Percentiles rank a stretch among this genome's conserved stretches.
Conservation (phyloP, 2,797 vertebrate species). For the Carcharodon carcharias region DNA sequence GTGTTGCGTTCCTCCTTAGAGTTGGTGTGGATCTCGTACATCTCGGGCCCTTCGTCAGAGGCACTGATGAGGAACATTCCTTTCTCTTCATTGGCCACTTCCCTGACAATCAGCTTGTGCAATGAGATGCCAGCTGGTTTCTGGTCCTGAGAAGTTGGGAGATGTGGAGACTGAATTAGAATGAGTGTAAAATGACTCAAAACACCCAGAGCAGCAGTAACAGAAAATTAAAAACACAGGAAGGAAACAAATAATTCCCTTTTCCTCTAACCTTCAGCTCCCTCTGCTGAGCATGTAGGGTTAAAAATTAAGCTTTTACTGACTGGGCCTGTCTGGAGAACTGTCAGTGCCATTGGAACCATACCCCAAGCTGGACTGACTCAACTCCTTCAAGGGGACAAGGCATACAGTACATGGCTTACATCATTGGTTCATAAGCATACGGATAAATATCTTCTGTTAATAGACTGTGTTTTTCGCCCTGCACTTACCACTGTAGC, state of each 20-base stretch:
- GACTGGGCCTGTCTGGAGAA: neutral
- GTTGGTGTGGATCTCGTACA: conserved; percentile 82
- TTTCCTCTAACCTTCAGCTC: neutral
- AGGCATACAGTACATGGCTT: neutral
- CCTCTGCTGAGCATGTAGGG: neutral
- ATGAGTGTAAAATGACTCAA: neutral
- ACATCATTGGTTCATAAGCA: neutral
- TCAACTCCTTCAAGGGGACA: neutral
- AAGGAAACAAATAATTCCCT: neutral
- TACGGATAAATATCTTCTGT: neutral
- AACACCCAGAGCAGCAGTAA: neutral
- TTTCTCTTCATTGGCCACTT: conserved; percentile 80
- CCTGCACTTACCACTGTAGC: conserved; percentile 76
- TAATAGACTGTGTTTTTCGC: neutral
- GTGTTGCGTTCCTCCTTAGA: conserved; percentile 71
- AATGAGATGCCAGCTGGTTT: conserved; percentile 78
- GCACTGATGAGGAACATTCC: conserved; percentile 85
- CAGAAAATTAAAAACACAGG: neutral
- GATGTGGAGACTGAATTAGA: neutral
- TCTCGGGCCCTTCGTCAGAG: conserved; percentile 67
- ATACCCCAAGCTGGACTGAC: neutral
- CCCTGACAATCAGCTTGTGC: conserved; percentile 80
- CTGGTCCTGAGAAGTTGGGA: conserved; percentile 63
- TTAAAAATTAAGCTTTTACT: neutral
- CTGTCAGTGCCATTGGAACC: neutral